These are phyloP conservation scores for Andrena camellia DNA, from an alignment of 2,888 invertebrate genomes.

Conservation along the genomic window DNA sequence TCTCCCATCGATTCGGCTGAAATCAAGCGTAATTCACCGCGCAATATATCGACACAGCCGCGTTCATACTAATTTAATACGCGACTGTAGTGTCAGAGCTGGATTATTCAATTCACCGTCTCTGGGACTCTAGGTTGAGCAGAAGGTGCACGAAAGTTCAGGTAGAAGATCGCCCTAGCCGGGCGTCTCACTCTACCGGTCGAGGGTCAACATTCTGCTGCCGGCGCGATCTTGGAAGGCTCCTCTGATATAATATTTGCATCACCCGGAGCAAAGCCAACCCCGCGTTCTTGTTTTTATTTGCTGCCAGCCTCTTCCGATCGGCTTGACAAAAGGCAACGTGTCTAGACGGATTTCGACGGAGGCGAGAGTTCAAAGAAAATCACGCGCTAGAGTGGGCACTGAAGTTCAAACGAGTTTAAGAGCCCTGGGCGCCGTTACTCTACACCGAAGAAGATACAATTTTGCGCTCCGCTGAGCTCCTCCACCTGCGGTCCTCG, in stretches of 20 bases:
- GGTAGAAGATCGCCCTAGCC: not conserved
- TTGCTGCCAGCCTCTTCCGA: not conserved
- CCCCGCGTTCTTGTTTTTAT: not conserved
- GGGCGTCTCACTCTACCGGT: not conserved
- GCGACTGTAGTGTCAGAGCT: not conserved
- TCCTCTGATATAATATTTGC: not conserved
- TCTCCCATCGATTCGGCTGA: not conserved
- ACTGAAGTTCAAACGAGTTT: constrained; percentile 62
- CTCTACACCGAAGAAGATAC: constrained; percentile 70
- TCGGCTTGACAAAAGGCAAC: constrained; percentile 20
- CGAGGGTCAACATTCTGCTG: not conserved
- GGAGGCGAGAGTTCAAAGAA: constrained; percentile 58
- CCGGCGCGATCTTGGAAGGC: not conserved
- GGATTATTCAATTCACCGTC: too few relatives aligned
- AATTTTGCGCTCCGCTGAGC: constrained; percentile 77
- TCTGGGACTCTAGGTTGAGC: not conserved
- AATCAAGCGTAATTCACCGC: not conserved
- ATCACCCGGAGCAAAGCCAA: not conserved
- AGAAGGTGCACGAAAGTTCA: not conserved
- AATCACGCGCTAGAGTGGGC: constrained; percentile 44
- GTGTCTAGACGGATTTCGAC: constrained; percentile 49
- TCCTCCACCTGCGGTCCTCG: constrained; percentile 72
- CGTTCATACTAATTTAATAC: not conserved
- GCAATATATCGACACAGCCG: not conserved
- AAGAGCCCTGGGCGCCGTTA: constrained; percentile 52